A percentile compares a stretch with the other conserved stretches of the same genome.
phyloP scores from a whole-genome alignment of 2,888 invertebrate genomes.

The Oscheius sp. region DNA sequence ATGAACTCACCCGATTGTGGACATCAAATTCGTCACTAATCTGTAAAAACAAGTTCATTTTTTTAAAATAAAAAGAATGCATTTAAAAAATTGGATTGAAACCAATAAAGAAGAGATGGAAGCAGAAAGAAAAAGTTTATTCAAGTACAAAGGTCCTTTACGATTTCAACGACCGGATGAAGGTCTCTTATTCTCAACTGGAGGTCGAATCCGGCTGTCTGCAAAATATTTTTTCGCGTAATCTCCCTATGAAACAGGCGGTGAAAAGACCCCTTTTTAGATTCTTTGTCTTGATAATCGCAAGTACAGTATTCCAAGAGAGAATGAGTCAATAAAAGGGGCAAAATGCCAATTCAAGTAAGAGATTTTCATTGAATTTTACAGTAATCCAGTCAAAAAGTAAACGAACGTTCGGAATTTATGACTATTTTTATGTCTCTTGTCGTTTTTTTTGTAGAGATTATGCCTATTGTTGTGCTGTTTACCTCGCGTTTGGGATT shows the following conservation, averaged over 20 bases:
- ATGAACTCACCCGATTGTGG: constrained; percentile 13
- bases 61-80: neutral
- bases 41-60: neutral
- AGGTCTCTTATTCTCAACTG: neutral
- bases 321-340: neutral
- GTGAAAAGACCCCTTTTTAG: no score
- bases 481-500: neutral
- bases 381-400: no score
- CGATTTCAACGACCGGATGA: neutral
- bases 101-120: neutral
- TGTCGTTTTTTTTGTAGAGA: no score
- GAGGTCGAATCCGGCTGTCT: neutral
- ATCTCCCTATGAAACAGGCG: no score
- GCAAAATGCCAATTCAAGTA: no score
- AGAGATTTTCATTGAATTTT: no score
- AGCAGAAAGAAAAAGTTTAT: neutral
- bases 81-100: neutral
- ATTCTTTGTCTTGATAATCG: no score
- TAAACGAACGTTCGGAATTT: no score
- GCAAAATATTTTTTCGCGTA: no score
- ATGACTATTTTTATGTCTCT: no score
- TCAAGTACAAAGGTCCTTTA: neutral
- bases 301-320: no score
- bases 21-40: neutral
- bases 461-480: no score